These are phyloP conservation scores for Exephanes ischioxanthus DNA, from an alignment of 2,888 invertebrate genomes.

Conservation along the genomic window DNA sequence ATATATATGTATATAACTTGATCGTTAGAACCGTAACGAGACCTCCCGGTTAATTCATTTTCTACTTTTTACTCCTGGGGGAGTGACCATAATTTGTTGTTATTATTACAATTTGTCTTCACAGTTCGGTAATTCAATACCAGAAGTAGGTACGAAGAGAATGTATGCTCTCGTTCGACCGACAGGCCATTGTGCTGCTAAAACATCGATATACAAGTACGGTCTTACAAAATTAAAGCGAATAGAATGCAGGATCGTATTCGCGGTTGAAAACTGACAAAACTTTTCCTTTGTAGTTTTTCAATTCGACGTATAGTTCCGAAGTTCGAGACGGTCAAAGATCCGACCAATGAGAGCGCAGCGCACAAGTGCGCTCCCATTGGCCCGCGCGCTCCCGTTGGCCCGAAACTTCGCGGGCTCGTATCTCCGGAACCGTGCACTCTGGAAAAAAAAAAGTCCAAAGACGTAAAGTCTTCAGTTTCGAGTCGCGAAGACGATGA, in stretches of 20 bases:
- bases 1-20: conserved; percentile 2
- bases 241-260: neutral
- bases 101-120: conserved; percentile 21
- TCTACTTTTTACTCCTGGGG: neutral
- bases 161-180: neutral
- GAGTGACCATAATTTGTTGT: conserved; percentile 15
- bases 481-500: neutral
- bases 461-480: neutral
- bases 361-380: neutral
- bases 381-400: neutral
- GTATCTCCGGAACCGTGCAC: neutral
- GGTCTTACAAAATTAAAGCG: neutral
- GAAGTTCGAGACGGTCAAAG: neutral
- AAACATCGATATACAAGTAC: neutral
- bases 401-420: neutral
- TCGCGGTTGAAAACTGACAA: neutral
- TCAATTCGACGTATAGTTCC: neutral
- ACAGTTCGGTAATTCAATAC: conserved; percentile 1
- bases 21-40: conserved; percentile 41
- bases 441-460: neutral
- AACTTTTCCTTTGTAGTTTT: neutral
- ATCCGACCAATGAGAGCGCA: neutral
- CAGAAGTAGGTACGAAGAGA: neutral
- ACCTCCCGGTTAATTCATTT: conserved; percentile 26
- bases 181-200: neutral